Percentiles rank a stretch among this genome's conserved stretches.
Conservation (phyloP, 2,797 vertebrate genomes). For the Alauda arvensis region DNA sequence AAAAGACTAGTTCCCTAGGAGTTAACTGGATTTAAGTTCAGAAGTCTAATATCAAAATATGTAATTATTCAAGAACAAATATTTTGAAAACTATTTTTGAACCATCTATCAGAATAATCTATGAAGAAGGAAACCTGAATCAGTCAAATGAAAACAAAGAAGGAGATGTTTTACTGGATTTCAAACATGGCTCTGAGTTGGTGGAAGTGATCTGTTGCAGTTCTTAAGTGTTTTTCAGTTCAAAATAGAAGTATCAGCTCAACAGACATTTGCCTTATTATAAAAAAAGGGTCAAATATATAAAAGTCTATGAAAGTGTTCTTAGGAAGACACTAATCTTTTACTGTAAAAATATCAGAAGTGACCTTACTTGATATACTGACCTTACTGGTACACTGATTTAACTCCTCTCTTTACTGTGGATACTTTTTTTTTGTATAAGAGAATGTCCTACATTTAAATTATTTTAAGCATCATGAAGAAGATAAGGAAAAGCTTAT, state of each 20-base stretch:
- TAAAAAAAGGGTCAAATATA: background rate
- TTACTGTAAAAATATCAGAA: background rate
- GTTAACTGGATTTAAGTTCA: background rate
- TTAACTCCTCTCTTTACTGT: background rate
- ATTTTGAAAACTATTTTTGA: background rate
- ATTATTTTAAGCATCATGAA: background rate
- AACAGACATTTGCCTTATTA: background rate
- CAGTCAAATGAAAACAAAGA: background rate
- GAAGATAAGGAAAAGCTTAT: background rate
- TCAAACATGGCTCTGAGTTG: background rate
- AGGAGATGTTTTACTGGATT: background rate
- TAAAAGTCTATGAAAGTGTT: background rate
- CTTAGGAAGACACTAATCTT: background rate
- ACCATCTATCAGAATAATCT: background rate
- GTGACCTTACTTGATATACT: background rate
- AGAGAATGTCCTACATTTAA: background rate
- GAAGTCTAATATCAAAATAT: background rate
- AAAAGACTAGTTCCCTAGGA: background rate
- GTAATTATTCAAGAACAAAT: background rate
- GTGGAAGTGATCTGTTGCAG: background rate
- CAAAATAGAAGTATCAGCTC: background rate
- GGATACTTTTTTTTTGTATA: background rate
- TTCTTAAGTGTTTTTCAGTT: background rate
- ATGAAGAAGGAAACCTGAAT: background rate
- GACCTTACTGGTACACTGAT: too few relatives aligned